Evolutionary conservation across 2,888 invertebrate genomes (phyloP), one percentile per base, ranked within the genome.

Genomic region (Cosmia pyralina): DNA sequence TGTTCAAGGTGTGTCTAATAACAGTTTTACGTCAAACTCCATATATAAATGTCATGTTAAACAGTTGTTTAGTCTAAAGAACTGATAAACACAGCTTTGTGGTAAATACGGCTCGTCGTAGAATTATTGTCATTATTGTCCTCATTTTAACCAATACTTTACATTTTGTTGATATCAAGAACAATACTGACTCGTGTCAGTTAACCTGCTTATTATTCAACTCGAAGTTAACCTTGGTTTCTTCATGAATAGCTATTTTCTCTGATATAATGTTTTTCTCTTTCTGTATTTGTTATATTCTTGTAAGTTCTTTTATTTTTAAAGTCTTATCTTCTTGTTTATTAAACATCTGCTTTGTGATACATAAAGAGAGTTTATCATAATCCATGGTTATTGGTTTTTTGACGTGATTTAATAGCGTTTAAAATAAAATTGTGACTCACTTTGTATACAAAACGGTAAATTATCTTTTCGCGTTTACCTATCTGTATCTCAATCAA

Each of bases 131-230:
- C 46, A 22, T 69, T 38, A 57, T 46, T n/a, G 53, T 13, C 10
- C 13, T 81, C 38, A 68, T 60, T 76, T 38, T 3, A 10, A 41
- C 8, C 2, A 52, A 41, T 46, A 19, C 1, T 64, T 59, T 52
- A 17, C 28, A 60, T 80, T 65, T 69, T 77, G 44, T 60, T 48
- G 17, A 62, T 57, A 53, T 22, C 19, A 55, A 55, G 22, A 65
- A 82, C 52, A 82, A 82, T 82, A 44, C n/a, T 15, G 41, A 48
- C 22, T 65, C 7, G 46, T 66, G 60, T 66, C 34, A 48, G 28
- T 13, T n/a, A 13, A 13, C 48, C 17, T 65, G 13, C 4, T 77
- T 62, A 46, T 28, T 78, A 70, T 77, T 79, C 78, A n/a, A 48
- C 7, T 46, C 44, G 11, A 28, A 6, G 28, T 19, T 48, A 34